phyloP scores from a whole-genome alignment of 2,113 vertebrate species.

The Willisornis vidua region DNA sequence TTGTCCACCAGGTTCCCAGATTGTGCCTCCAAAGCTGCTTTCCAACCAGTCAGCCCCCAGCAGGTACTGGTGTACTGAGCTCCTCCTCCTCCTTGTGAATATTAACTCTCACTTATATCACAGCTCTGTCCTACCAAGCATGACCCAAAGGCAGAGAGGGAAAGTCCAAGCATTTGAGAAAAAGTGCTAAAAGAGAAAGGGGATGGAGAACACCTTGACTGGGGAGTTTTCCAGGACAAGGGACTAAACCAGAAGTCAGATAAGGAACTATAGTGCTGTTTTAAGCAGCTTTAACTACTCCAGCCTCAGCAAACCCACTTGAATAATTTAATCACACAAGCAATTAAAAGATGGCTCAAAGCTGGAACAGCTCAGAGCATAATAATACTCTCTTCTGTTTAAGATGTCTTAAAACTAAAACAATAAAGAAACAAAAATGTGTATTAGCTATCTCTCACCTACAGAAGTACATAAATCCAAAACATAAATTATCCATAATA shows the following conservation, averaged over 20 bases:
- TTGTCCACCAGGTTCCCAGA: background rate
- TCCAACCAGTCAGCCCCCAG: background rate
- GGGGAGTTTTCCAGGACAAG: background rate
- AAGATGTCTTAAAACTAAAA: background rate
- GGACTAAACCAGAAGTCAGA: background rate
- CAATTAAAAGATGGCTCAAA: conserved; percentile 37
- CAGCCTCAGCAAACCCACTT: background rate
- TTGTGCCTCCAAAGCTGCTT: background rate
- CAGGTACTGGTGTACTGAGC: background rate
- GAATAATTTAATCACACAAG: background rate
- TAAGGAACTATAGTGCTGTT: background rate
- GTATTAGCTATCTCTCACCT: background rate
- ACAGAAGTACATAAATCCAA: background rate
- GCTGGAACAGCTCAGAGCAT: background rate
- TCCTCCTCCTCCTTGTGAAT: background rate
- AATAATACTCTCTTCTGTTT: background rate
- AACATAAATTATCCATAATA: background rate
- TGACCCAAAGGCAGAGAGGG: background rate
- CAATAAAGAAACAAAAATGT: background rate
- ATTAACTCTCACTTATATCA: background rate
- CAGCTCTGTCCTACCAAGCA: background rate
- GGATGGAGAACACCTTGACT: background rate
- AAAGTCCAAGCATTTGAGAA: background rate
- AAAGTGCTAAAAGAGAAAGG: background rate
- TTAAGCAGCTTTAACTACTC: background rate